Base-by-base conservation (phyloP, 2,797 vertebrate species). In the Brachyrhaphis roseni region DNA sequence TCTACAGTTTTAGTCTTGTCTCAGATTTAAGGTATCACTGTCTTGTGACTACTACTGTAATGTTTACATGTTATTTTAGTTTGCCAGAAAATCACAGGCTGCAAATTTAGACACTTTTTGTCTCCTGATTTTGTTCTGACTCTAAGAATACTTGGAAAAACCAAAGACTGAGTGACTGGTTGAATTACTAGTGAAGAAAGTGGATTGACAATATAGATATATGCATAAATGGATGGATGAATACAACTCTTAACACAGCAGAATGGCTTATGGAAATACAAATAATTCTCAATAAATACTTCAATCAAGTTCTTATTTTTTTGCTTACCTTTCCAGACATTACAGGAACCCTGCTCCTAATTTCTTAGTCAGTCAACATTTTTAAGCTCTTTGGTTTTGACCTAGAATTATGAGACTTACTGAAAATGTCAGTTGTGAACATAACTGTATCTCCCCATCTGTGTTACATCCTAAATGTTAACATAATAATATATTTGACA, bases 401-500 rank as follows among this genome's bases (percentile, higher is more conserved):
- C n/a, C 47, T 72, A 36, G 13, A 43, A 53, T 70, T 13, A 46
- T 31, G 34, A 45, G 47, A 46, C 49, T 45, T 43, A 51, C 34
- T 74, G 41, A 72, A 84, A 80, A 78, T 80, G 15, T 62, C 77
- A 78, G 18, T 0, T 31, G 72, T 80, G 47, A 72, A 73, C 31
- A 57, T 72, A 46, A 57, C 15, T 8, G 8, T 74, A 59, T 39
- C 45, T 76, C 16, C 53, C 53, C 49, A 16, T 51, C 31, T 73
- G 53, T 47, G 36, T 18, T 78, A 28, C 28, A 8, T 26, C 47
- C 68, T 71, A 75, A 75, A 83, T 76, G 53, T 76, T 70, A 70
- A 53, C 57, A 28, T 47, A 70, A 81, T 77, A 16, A 76, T 51
- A 79, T 15, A 71, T 39, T 71, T 84, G 71, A 82, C 64, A 77